Evolutionary conservation across 35 echinoderm and acorn worm genomes (phyloP).

Genomic region (Eucidaris tribuloides): DNA sequence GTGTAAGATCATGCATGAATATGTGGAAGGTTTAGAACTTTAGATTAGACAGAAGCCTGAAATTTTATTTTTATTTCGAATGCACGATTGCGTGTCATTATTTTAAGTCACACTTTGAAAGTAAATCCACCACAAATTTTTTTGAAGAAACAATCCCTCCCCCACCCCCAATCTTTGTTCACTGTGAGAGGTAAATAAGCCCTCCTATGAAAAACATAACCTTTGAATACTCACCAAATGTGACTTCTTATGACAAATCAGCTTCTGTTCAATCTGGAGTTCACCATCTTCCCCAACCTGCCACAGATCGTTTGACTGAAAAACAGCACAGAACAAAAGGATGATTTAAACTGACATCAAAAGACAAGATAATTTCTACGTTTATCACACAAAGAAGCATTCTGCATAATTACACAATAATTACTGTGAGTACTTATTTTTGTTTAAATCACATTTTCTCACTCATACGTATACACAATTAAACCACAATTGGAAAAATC

Average conservation of each 20-base stretch:
- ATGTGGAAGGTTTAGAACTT: too few relatives aligned
- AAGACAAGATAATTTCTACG: neutral
- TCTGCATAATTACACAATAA: neutral
- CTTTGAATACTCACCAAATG: conserved; percentile 12
- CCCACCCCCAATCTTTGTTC: too few relatives aligned
- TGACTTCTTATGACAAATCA: conserved; percentile 43
- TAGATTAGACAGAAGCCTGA: too few relatives aligned
- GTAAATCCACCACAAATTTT: neutral
- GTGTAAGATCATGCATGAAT: too few relatives aligned
- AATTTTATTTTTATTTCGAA: neutral
- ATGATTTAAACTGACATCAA: neutral
- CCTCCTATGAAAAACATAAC: neutral
- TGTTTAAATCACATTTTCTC: neutral
- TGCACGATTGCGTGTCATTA: neutral
- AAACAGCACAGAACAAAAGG: neutral
- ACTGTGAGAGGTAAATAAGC: too few relatives aligned
- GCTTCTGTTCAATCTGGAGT: conserved; percentile 34
- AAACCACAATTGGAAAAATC: too few relatives aligned
- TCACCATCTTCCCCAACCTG: conserved; percentile 1
- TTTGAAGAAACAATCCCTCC: neutral
- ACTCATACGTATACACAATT: neutral
- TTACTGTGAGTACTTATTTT: neutral
- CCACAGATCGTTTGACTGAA: conserved; percentile 41
- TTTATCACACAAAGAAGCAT: neutral
- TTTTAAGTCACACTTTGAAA: neutral